A percentile compares a stretch with the other conserved stretches of the same genome.
Evolutionary conservation across 2,888 invertebrate genomes (phyloP).

Genomic region (Halocaridina rubra): DNA sequence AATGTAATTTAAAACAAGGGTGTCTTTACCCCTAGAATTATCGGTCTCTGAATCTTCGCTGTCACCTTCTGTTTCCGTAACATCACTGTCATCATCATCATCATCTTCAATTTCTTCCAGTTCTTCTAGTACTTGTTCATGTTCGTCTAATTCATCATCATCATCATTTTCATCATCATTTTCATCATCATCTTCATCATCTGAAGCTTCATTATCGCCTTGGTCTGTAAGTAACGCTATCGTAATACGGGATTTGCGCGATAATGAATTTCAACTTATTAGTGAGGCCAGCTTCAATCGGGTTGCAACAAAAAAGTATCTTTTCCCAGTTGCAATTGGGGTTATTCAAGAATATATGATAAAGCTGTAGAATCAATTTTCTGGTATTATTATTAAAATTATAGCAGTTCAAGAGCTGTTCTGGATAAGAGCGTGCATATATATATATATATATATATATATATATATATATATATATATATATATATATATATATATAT

Average conservation of each 20-base stretch:
- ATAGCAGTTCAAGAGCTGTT: no score
- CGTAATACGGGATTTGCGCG: no score
- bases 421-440: not conserved
- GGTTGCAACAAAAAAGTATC: no score
- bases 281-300: no score
- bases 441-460: not conserved
- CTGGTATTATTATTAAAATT: no score
- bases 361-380: no score
- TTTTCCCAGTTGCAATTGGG: no score
- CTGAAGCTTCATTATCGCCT: not conserved
- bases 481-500: not conserved
- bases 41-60: not conserved
- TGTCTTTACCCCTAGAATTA: not conserved
- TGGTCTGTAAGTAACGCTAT: not conserved
- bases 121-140: not conserved
- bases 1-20: no score
- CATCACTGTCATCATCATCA: not conserved
- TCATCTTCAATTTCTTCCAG: conserved; percentile 24
- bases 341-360: no score
- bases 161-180: not conserved
- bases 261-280: no score
- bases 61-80: not conserved
- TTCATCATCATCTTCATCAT: not conserved
- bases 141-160: not conserved
- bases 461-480: not conserved